These are phyloP conservation scores for Leucophora obtusa DNA, from an alignment of 2,888 invertebrate genomes.

Conservation along the genomic window DNA sequence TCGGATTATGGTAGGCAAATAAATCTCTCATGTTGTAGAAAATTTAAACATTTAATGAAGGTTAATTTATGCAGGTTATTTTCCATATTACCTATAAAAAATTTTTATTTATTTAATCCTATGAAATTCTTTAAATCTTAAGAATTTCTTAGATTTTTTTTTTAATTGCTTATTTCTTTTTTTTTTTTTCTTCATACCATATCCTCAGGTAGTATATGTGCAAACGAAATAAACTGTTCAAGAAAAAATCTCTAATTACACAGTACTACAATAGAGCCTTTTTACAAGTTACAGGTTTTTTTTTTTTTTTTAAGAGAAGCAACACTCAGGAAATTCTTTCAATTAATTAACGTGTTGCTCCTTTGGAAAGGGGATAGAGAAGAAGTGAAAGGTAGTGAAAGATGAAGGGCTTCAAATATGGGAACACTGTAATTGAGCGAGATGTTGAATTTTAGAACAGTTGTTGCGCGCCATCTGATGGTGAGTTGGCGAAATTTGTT, in stretches of 20 bases:
- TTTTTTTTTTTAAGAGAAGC: too few relatives aligned
- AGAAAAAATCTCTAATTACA: slow-evolving; percentile 57
- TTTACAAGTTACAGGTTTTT: slow-evolving; percentile 45
- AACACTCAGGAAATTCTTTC: too few relatives aligned
- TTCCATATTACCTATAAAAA: not conserved
- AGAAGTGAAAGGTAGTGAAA: too few relatives aligned
- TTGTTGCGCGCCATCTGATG: too few relatives aligned
- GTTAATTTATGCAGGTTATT: slow-evolving; percentile 35
- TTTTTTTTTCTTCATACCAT: slow-evolving; percentile 12
- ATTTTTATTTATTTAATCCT: slow-evolving; percentile 20
- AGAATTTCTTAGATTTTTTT: slow-evolving; percentile 23
- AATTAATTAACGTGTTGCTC: too few relatives aligned
- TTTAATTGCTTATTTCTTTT: slow-evolving; percentile 31
- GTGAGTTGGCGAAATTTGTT: too few relatives aligned
- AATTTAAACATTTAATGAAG: slow-evolving; percentile 11
- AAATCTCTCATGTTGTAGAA: not conserved
- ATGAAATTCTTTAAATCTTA: slow-evolving; percentile 16
- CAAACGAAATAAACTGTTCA: slow-evolving; percentile 26
- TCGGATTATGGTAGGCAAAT: not conserved
- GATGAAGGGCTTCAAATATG: too few relatives aligned
- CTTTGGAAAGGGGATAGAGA: too few relatives aligned
- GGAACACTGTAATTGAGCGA: too few relatives aligned
- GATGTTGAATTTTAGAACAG: too few relatives aligned
- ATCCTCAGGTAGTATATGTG: slow-evolving; percentile 25
- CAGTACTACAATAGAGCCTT: too few relatives aligned